Evolutionary conservation across 92 coral and sea anemone species (phyloP).

Genomic region (Actinostola sp.): DNA sequence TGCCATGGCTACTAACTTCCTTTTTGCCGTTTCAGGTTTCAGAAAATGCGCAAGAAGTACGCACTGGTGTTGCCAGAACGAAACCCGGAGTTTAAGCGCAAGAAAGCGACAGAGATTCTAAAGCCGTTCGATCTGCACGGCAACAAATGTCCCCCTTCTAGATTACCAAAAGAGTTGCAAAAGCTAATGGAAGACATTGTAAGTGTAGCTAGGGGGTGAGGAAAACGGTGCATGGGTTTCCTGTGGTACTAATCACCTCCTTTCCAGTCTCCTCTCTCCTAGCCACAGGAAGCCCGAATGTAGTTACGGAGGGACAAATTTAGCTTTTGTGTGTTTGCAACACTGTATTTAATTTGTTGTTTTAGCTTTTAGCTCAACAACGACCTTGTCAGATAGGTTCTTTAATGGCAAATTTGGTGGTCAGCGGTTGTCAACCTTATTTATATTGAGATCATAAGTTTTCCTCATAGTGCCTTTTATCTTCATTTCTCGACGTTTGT

Average conservation of each 20-base stretch:
- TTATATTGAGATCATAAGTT: not conserved
- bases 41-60: constrained; percentile 84
- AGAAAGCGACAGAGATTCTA: constrained; percentile 61
- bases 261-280: too few species aligned
- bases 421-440: too few species aligned
- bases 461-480: not conserved
- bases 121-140: constrained; percentile 83
- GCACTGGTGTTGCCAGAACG: constrained; percentile 78
- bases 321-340: too few species aligned
- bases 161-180: constrained; percentile 66
- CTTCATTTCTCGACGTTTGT: not conserved
- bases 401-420: too few species aligned
- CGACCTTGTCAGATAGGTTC: too few species aligned
- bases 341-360: too few species aligned
- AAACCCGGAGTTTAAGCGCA: constrained; percentile 77
- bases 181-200: constrained; percentile 70
- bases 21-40: constrained; percentile 47
- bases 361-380: too few species aligned
- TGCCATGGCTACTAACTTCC: not conserved
- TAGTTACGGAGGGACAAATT: too few species aligned
- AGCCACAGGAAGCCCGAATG: too few species aligned
- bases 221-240: too few species aligned
- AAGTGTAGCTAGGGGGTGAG: too few species aligned
- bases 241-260: too few species aligned
- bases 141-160: constrained; percentile 70